Percentiles rank a stretch among this genome's conserved stretches.
These are phyloP conservation scores for Psammodynastes pulverulentus DNA, from an alignment of 2,113 vertebrate genomes.

Conservation along the genomic window DNA sequence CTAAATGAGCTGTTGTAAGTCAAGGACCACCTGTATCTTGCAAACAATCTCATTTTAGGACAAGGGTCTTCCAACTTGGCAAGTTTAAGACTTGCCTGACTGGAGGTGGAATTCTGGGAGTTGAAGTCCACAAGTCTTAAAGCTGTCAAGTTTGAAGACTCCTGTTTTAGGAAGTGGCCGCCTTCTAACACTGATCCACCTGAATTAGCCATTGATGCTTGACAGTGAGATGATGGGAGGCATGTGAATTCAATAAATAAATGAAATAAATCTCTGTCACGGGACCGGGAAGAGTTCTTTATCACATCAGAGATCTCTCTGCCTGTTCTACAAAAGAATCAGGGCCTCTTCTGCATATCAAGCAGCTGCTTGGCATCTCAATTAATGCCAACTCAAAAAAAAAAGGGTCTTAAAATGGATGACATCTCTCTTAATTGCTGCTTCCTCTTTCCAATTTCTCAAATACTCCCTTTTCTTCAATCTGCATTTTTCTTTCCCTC, in stretches of 20 bases:
- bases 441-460: background rate
- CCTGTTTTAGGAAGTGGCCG: background rate
- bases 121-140: too few relatives aligned
- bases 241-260: too few relatives aligned
- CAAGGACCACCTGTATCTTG: too few relatives aligned
- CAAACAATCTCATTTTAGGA: background rate
- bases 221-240: too few relatives aligned
- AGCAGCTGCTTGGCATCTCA: background rate
- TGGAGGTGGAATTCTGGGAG: too few relatives aligned
- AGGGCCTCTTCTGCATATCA: background rate
- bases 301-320: background rate
- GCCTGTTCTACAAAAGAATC: background rate
- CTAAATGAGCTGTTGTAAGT: too few relatives aligned
- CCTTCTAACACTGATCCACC: background rate
- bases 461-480: background rate
- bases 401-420: background rate
- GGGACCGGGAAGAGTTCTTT: background rate
- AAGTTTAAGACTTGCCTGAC: too few relatives aligned
- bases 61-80: too few relatives aligned
- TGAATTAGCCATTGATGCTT: background rate
- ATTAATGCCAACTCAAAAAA: background rate
- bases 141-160: too few relatives aligned
- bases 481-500: background rate
- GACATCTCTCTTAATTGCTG: background rate
- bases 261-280: background rate